Base-by-base conservation (phyloP, 1,140 invertebrate genomes). In the Panulirus ornatus region DNA sequence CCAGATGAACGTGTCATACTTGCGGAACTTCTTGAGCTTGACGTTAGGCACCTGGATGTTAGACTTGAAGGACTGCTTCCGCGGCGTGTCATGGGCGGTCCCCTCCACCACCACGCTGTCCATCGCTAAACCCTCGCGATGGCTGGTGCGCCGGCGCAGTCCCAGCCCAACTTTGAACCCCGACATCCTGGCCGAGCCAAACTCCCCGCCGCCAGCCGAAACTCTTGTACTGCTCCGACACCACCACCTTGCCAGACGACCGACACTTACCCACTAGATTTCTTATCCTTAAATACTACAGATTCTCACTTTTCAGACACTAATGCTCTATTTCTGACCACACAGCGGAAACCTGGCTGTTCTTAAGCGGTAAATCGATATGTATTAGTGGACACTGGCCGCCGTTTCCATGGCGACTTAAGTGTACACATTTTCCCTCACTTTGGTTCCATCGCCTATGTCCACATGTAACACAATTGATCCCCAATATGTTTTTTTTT, bases 1-100 rank as follows among this genome's bases (percentile, higher is more conserved):
- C 91, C 91, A 92, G 58, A 92, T 92, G 54, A 92, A 92, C 1
- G 91, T 92, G 84, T 92, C 91, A 58, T 92, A 92, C 40, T 91
- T 91, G 14, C 91, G 66, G 85, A 92, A 92, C 89, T 92, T 92
- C 73, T 58, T 92, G 51, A 92, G 81, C 66, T 91, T 92, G 5
- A 87, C 87, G 40, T 88, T 86, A 22, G 84, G 79, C 6, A 91
- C 79, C 81, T 84, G 88, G 34, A 89, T 89, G 79, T 89, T 90
- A 5, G 91, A 54, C 83, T 92, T 92, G 73, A 88, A 84, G 81
- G 89, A 87, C 42, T 92, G 89, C 58, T 91, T 92, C 1, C 84
- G 91, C 42, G 91, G 78, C 73, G 86, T 88, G 38, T 85, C 85
- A 54, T 81, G 70, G 40, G 44, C 81, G 51, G 58, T 79, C 42